Percentiles rank a stretch among this genome's conserved stretches.
phyloP scores from a whole-genome alignment of 92 coral and sea anemone genomes.

The Parazoanthus atlanticus region DNA sequence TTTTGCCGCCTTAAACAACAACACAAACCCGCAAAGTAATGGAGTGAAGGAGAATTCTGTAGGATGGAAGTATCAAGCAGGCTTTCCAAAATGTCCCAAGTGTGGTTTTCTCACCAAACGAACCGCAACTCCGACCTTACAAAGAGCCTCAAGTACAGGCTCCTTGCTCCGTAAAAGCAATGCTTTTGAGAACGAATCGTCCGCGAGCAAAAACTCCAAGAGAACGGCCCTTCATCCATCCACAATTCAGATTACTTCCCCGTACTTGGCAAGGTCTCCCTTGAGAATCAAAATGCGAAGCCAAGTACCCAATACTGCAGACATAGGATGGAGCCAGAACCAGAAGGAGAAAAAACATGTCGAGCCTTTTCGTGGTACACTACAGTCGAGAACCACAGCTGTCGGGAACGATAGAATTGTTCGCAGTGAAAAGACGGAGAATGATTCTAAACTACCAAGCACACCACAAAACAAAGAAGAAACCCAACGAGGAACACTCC shows the following conservation, averaged over 20 bases:
- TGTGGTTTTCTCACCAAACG: conserved; percentile 74
- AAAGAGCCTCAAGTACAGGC: conserved; percentile 89
- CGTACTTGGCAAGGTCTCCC: conserved; percentile 42
- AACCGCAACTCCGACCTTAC: conserved; percentile 64
- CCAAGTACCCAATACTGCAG: not conserved
- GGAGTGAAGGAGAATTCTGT: conserved; percentile 23
- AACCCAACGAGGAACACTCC: not conserved
- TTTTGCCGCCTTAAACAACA: conserved; percentile 54
- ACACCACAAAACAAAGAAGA: conserved; percentile 9
- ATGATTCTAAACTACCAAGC: conserved; percentile 1
- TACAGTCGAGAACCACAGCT: conserved; percentile 26
- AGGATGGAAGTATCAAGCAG: conserved; percentile 37
- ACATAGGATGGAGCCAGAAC: conserved; percentile 26
- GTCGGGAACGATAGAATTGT: not conserved
- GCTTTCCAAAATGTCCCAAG: conserved; percentile 74
- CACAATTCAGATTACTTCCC: conserved; percentile 72
- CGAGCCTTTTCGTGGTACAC: conserved; percentile 67
- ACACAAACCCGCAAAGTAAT: conserved; percentile 27
- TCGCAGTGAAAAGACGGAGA: not conserved
- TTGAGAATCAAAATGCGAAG: conserved; percentile 47
- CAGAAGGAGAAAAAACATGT: conserved; percentile 55
- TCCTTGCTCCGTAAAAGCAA: conserved; percentile 77
- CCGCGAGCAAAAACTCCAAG: conserved; percentile 45
- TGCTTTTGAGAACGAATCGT: conserved; percentile 56
- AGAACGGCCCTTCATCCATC: conserved; percentile 82